Percentiles rank a stretch among this genome's conserved stretches.
phyloP scores from a whole-genome alignment of 2,888 invertebrate genomes.

The Epinotia nisella region DNA sequence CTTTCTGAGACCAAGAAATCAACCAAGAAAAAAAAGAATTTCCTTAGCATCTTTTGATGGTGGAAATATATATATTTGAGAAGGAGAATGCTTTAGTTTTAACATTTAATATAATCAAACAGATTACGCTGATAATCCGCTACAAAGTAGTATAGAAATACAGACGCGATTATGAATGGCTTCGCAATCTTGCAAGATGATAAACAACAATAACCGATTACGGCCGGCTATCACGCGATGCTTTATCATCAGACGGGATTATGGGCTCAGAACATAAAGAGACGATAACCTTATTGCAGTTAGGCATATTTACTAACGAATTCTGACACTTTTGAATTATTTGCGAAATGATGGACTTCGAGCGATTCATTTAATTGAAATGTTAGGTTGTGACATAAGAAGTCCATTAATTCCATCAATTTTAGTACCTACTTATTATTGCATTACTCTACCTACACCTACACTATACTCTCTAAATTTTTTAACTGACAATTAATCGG shows the following conservation, averaged over 20 bases:
- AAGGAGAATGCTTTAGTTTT: background rate
- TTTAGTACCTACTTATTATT: background rate
- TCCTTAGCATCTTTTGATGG: background rate
- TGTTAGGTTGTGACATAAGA: background rate
- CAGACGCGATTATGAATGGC: constrained; percentile 48
- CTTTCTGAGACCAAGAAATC: too few relatives aligned
- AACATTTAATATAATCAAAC: background rate
- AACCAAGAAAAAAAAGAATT: background rate
- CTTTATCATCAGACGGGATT: constrained; percentile 48
- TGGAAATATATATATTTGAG: background rate
- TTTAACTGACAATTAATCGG: too few relatives aligned
- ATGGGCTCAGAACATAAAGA: background rate
- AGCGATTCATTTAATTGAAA: background rate
- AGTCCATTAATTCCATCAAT: background rate
- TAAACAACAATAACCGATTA: constrained; percentile 55
- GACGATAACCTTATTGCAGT: constrained; percentile 2
- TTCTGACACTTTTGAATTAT: background rate
- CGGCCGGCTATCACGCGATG: constrained; percentile 52
- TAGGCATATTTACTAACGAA: background rate
- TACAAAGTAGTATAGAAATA: constrained; percentile 23
- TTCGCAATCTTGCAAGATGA: constrained; percentile 54
- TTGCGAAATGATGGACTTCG: background rate
- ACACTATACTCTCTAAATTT: too few relatives aligned
- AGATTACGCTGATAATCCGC: constrained; percentile 1
- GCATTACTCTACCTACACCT: too few relatives aligned